Base-by-base conservation (phyloP, 2,113 vertebrate species). In the Campylomormyrus numenius region DNA sequence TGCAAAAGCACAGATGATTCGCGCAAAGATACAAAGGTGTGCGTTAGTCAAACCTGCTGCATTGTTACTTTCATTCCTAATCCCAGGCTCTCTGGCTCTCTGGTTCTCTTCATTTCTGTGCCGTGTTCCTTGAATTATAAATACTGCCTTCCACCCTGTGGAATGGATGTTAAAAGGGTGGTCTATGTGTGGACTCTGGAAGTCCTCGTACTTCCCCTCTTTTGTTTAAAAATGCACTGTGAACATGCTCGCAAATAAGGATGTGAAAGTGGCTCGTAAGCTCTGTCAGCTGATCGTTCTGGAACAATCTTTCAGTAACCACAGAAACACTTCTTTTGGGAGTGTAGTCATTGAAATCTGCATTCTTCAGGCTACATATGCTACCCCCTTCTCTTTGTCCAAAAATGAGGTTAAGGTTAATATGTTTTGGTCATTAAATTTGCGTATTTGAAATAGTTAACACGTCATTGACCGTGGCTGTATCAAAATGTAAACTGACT, bases 191-290 rank as follows among this genome's bases (percentile, higher is more conserved):
- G 15, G 24, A 85, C 31, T 85, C 24, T 62, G 89, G 83, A 90
- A 86, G 85, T 45, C 21, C 53, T 90, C 46, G 42, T 86, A 85
- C 89, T 90, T 90, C 89, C 83, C 56, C 84, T 46, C 83, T 85
- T 89, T 39, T 89, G 27, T 11, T 50, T 31, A 56, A 80, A 77
- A 58, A 56, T 45, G 52, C 10, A 46, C 80, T 27, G 39, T n/a
- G 27, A 62, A 85, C 42, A 85, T 19, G 83, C 9, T 48, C 45
- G 5, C 21, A 85, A 90, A 91, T 87, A 58, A 48, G 56, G 88
- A 89, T 89, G 39, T 85, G 88, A 87, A 89, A 89, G 83, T n/a
- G 10, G 21, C 45, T 24, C 1, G 3, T 27, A 49, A 27, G 46
- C 24, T 49, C 24, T 3, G 42, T 85, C 45, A 49, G 84, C 84